phyloP scores from a whole-genome alignment of 2,113 vertebrate genomes.

The Henicopernis longicauda region DNA sequence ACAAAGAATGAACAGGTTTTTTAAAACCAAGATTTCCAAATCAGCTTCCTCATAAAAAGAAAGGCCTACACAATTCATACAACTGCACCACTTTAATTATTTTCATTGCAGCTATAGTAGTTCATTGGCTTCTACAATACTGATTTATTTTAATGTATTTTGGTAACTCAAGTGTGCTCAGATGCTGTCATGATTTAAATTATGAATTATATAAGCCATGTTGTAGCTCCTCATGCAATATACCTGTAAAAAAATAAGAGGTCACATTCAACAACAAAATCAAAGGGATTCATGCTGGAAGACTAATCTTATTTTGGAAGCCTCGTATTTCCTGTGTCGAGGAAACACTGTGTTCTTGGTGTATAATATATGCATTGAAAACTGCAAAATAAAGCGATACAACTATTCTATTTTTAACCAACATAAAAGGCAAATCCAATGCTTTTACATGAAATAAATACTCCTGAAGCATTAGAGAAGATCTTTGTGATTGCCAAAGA shows the following conservation, averaged over 20 bases:
- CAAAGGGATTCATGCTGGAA: background rate
- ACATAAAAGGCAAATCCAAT: background rate
- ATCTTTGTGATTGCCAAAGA: background rate
- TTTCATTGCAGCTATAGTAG: background rate
- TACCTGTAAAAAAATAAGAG: background rate
- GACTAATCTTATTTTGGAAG: background rate
- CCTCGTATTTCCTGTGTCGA: background rate
- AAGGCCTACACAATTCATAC: background rate
- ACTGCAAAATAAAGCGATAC: background rate
- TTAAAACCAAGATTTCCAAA: background rate
- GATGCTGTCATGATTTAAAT: background rate
- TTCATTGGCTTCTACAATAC: background rate
- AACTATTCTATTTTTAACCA: background rate
- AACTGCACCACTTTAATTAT: background rate
- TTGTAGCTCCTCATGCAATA: background rate
- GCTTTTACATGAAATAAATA: background rate
- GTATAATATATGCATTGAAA: background rate
- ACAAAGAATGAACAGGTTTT: background rate
- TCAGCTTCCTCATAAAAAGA: background rate
- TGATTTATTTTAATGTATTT: background rate
- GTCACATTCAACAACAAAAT: background rate
- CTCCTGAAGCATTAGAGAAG: background rate
- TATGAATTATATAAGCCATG: background rate
- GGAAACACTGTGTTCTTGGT: background rate
- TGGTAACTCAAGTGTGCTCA: background rate